Evolutionary conservation across 2,113 vertebrate species (phyloP).

Genomic region (Hippocampus abdominalis): DNA sequence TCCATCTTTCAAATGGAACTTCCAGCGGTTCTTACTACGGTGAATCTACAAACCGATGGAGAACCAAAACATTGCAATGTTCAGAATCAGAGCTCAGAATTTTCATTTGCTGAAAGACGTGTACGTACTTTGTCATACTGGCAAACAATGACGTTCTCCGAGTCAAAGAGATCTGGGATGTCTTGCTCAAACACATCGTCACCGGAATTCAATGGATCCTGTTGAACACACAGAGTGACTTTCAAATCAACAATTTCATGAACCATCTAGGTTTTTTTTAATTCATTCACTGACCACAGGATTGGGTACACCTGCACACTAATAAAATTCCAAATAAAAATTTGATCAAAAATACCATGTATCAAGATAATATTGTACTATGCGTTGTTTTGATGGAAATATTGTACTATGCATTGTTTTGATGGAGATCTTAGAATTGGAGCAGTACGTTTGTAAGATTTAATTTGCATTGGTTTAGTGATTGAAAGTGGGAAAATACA

Average conservation of each 20-base stretch:
- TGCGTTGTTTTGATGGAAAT: too few relatives aligned
- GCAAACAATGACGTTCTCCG: slow-evolving; percentile 92
- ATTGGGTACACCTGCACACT: too few relatives aligned
- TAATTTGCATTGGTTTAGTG: too few relatives aligned
- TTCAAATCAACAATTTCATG: not conserved
- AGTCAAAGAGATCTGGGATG: slow-evolving; percentile 91
- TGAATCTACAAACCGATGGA: slow-evolving; percentile 79
- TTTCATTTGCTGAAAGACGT: not conserved
- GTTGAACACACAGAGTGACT: slow-evolving; percentile 1
- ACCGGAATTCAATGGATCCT: slow-evolving; percentile 94
- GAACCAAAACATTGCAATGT: not conserved
- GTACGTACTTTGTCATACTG: slow-evolving; percentile 93
- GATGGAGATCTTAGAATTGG: too few relatives aligned
- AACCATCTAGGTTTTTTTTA: not conserved
- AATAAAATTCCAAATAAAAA: too few relatives aligned
- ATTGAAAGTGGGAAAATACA: too few relatives aligned
- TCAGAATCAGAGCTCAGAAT: not conserved
- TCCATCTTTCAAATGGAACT: slow-evolving; percentile 93
- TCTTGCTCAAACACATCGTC: slow-evolving; percentile 97
- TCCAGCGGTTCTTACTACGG: slow-evolving; percentile 97
- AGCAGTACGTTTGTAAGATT: too few relatives aligned
- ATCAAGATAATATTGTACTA: too few relatives aligned
- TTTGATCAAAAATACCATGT: too few relatives aligned
- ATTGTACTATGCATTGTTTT: too few relatives aligned
- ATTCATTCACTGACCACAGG: too few relatives aligned